phyloP scores from a whole-genome alignment of 2,888 invertebrate genomes.

The Entomobrya multifasciata region DNA sequence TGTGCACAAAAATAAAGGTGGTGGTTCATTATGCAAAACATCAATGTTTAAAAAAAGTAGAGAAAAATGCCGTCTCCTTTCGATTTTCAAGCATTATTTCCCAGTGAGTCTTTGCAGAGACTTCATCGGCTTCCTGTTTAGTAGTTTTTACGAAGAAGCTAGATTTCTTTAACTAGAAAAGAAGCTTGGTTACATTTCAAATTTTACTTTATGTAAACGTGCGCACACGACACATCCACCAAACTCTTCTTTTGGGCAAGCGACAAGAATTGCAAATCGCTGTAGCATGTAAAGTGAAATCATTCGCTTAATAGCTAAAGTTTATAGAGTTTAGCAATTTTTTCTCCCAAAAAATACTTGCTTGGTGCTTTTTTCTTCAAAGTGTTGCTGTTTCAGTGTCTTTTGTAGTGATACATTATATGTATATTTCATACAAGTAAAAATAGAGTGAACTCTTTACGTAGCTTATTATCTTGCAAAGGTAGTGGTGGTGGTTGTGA shows the following conservation, averaged over 20 bases:
- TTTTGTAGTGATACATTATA: slow-evolving; percentile 6
- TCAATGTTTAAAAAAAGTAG: slow-evolving; percentile 38
- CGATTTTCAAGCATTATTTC: slow-evolving; percentile 65
- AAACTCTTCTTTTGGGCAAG: background rate
- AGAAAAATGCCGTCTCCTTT: slow-evolving; percentile 66
- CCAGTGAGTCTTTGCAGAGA: slow-evolving; percentile 60
- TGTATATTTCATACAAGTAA: background rate
- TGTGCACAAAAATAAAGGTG: slow-evolving; percentile 42
- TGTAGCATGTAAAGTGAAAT: slow-evolving; percentile 42
- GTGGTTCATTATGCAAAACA: slow-evolving; percentile 52
- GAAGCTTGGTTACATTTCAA: background rate
- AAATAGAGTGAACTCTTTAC: background rate
- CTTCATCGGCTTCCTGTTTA: slow-evolving; percentile 7
- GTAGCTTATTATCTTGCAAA: background rate
- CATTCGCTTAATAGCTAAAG: slow-evolving; percentile 36
- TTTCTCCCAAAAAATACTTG: slow-evolving; percentile 40
- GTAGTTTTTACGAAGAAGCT: slow-evolving; percentile 8
- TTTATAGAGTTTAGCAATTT: slow-evolving; percentile 40
- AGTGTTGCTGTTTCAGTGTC: slow-evolving; percentile 13
- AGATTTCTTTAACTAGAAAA: too few relatives aligned
- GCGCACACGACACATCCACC: background rate
- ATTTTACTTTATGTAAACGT: slow-evolving; percentile 7
- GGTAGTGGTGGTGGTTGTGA: slow-evolving; percentile 20
- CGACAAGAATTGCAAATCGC: slow-evolving; percentile 49
- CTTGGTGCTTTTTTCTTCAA: slow-evolving; percentile 12